phyloP scores from a whole-genome alignment of 1,140 invertebrate species.

The Luehdorfia chinensis region DNA sequence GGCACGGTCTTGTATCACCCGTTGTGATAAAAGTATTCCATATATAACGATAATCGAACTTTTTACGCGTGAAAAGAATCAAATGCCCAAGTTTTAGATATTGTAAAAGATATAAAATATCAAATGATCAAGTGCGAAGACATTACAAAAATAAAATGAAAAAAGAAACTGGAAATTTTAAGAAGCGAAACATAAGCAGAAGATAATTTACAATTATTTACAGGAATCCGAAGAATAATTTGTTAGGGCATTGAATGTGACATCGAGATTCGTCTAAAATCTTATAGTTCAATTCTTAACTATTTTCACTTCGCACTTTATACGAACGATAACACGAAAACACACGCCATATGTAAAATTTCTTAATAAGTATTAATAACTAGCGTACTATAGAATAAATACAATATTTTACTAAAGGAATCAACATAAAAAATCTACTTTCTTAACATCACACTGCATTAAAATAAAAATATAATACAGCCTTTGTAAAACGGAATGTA shows the following conservation, averaged over 20 bases:
- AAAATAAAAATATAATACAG: constrained; percentile 20
- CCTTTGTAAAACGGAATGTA: constrained; percentile 27
- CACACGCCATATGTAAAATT: no score
- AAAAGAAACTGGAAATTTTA: neutral
- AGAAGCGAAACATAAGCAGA: constrained; percentile 12
- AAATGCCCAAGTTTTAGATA: no score
- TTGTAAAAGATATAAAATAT: neutral
- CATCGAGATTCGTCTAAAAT: neutral
- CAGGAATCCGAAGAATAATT: neutral
- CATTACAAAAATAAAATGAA: constrained; percentile 8
- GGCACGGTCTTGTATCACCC: constrained; percentile 10
- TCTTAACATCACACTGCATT: constrained; percentile 13
- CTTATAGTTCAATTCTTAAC: neutral
- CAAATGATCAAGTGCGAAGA: neutral
- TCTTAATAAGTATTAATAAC: no score
- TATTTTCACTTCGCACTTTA: neutral
- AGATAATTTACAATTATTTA: neutral
- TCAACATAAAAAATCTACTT: constrained; percentile 3
- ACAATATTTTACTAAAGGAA: neutral
- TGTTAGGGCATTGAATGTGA: neutral
- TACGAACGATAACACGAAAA: no score
- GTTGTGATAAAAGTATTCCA: constrained; percentile 3
- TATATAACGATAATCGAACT: constrained; percentile 8
- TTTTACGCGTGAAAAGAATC: no score
- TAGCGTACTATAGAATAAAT: constrained; percentile 6